Base-by-base conservation (phyloP, 2,888 invertebrate species). In the Drosophila prolongata region DNA sequence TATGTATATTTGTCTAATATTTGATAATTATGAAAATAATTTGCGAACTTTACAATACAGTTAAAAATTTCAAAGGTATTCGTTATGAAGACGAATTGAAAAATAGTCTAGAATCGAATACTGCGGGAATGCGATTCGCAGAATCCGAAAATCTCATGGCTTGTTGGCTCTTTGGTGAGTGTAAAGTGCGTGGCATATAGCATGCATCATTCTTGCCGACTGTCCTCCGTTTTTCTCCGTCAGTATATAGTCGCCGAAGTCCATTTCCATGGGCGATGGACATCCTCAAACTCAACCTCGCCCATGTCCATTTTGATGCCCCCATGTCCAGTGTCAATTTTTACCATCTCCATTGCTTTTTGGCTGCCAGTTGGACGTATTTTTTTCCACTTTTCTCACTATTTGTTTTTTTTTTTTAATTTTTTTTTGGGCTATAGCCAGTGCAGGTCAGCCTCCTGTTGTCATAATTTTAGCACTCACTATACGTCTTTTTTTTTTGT, bases 391-490 rank as follows among this genome's bases (percentile, higher is more conserved):
- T 80, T 78, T 60, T 19, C 55, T 53, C 75, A 61, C 57, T 65
- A 14, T 30, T 46, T 16, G 47, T 46, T 30, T 64, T 53, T 16
- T 38, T 38, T 54, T 47, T 52, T 46, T 43, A 19, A 38, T 34
- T 65, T 66, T 64, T 64, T 64, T 42, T 62, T 67, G 52, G 67
- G 53, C 24, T 46, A 6, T 8, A 34, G 65, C 65, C 65, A 65
- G 65, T 46, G 24, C 53, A 52, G 65, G 68, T 65, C 65, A 67
- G 61, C 37, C 67, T 59, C 67, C 56, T 69, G 86, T 54, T 70
- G 77, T 70, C 76, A 88, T 84, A 84, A 82, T 88, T 84, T 79
- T 82, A 75, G 77, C 83, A 84, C 86, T 84, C 76, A 76, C 78
- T 80, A 84, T 82, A 56, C 57, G 55, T 59, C 40, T 16, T 10